Base-by-base conservation (phyloP, 2,113 vertebrate genomes). In the Crotophaga sulcirostris region DNA sequence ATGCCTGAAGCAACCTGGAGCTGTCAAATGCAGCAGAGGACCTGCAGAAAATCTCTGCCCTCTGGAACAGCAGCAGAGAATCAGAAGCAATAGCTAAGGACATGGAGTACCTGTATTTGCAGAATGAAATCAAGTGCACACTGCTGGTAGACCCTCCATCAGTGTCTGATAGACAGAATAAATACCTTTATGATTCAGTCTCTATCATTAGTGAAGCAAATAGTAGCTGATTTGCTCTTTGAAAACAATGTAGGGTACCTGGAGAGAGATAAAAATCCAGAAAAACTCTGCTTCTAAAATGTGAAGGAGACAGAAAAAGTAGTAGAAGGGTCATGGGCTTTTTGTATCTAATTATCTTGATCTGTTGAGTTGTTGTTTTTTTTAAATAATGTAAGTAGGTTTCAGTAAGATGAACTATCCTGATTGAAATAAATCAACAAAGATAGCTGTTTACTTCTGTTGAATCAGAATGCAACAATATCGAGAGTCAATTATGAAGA, bases 181-280 rank as follows among this genome's bases (percentile, higher is more conserved):
- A 84, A 56, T 66, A 40, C 11, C 54, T 89, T 55, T 77, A 34
- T 52, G n/a, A 87, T 81, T 74, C 40, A 66, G 24, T 56, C 29
- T 73, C 16, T 73, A 40, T 20, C 26, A 16, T 29, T 34, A 64
- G 25, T 23, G 64, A 74, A 66, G 18, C 6, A 74, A 54, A 47
- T 6, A 60, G 25, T 26, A 23, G 13, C 13, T 74, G 13, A 20
- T 78, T 52, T 74, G 64, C 69, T 44, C 51, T 66, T 58, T 56
- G 60, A 38, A 45, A 72, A 40, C 34, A 31, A 16, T 0, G 1
- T 11, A 0, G 3, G 20, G 17, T 74, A 12, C 26, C 47, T 10
- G 4, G 23, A 45, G 9, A 19, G 28, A 34, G 31, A n/a, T 13
- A 29, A 62, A 79, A 89, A 62, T 7, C 4, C 55, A 75, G 23